These are phyloP conservation scores for Arrhamphus sclerolepis DNA, from an alignment of 2,797 vertebrate genomes.

Conservation along the genomic window DNA sequence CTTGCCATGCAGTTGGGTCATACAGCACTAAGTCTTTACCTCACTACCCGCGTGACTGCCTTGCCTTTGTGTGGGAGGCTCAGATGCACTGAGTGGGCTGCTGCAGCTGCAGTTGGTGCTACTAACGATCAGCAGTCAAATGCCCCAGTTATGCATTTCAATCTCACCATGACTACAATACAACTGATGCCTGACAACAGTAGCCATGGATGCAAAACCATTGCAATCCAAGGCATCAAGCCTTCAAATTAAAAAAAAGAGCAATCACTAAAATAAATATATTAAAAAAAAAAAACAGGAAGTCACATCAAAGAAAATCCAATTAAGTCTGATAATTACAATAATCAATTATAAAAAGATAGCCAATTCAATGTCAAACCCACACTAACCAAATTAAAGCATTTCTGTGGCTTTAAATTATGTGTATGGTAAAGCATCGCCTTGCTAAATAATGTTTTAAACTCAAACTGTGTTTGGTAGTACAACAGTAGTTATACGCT, in stretches of 20 bases:
- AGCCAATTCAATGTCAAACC: too few relatives aligned
- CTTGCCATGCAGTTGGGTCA: slow-evolving; percentile 79
- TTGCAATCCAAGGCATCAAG: slow-evolving; percentile 44
- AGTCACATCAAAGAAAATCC: too few relatives aligned
- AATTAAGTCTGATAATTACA: too few relatives aligned
- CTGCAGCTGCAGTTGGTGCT: slow-evolving; percentile 54
- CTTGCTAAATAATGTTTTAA: too few relatives aligned
- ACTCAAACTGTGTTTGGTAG: too few relatives aligned
- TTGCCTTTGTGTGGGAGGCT: slow-evolving; percentile 80
- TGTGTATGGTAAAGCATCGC: too few relatives aligned
- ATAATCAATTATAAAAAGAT: too few relatives aligned
- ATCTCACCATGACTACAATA: slow-evolving; percentile 63
- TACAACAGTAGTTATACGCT: too few relatives aligned
- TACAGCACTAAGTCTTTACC: slow-evolving; percentile 77
- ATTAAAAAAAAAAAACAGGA: not conserved
- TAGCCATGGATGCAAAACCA: slow-evolving; percentile 64
- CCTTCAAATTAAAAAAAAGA: slow-evolving; percentile 14
- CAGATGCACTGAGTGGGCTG: slow-evolving; percentile 76
- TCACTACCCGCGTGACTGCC: slow-evolving; percentile 80
- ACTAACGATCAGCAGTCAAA: slow-evolving; percentile 74
- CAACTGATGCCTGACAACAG: slow-evolving; percentile 64
- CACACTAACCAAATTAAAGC: too few relatives aligned
- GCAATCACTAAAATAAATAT: not conserved
- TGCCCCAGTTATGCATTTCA: slow-evolving; percentile 67
- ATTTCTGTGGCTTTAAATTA: too few relatives aligned